Base-by-base conservation (phyloP, 1,140 invertebrate genomes). In the Daktulosphaira vitifoliae region DNA sequence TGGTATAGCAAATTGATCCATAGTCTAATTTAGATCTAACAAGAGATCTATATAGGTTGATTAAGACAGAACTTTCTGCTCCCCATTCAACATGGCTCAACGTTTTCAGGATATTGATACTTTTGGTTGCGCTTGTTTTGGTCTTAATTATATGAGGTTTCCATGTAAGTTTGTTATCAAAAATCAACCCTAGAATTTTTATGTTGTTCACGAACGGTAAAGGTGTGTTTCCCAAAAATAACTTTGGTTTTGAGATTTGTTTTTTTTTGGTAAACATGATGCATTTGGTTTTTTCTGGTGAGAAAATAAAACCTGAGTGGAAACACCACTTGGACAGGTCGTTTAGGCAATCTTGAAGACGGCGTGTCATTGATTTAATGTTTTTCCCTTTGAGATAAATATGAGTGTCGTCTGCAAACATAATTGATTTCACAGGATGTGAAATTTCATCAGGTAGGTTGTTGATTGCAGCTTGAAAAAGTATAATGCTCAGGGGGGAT, bases 21-120 rank as follows among this genome's bases (percentile, higher is more conserved):
- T 48, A 48, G 2, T 48, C 44, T 48, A 48, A 18, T 48, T 48
- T 48, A 22, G 44, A 48, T 48, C 44, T 48, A 48, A 48, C 20
- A 16, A 48, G n/a, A 18, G 44, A 8, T 20, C 20, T 48, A 18
- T 48, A 48, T 18, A 48, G 3, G 22, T 15, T 22, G 0, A 50
- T 22, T 50, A n/a, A n/a, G n/a, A n/a, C n/a, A 50, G 49, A 25
- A 15, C 15, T 42, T 42, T 15, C n/a, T 7, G 39, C 39, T n/a
- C 39, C 15, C 25, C 49, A 50, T 22, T 50, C 5, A 15, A 16
- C 26, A 16, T 50, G 23, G 23, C 11, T 6, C 26, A 50, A 15
- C 11, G n/a, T 26, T 50, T 50, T 50, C n/a, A 50, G 23, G 23
- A 50, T 50, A 2, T 50, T 50, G 1, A 50, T 15, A n/a, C 49